These are phyloP conservation scores for Notiomystis cincta DNA, from an alignment of 2,113 vertebrate genomes.

Conservation along the genomic window DNA sequence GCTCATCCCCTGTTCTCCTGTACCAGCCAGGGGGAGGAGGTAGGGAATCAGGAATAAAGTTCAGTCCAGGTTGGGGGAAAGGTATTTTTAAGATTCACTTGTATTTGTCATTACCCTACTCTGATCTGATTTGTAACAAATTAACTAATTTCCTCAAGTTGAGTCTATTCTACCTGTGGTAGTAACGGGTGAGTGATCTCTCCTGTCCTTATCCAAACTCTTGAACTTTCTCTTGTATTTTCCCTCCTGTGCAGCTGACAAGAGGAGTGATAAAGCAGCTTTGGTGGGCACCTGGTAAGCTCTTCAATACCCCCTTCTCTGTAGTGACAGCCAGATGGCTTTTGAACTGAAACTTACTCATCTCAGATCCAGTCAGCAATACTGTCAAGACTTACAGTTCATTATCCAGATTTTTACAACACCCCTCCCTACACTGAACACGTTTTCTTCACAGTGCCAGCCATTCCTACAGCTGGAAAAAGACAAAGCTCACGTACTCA, in stretches of 20 bases:
- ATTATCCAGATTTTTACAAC: background rate
- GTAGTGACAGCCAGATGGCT: background rate
- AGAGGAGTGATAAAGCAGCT: background rate
- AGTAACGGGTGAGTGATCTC: background rate
- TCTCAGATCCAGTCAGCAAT: background rate
- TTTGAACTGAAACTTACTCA: background rate
- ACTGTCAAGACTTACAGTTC: background rate
- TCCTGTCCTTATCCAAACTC: background rate
- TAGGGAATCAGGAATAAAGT: background rate
- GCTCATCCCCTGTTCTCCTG: background rate
- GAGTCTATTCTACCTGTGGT: background rate
- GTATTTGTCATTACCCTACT: background rate
- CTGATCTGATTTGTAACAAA: background rate
- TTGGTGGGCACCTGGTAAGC: background rate
- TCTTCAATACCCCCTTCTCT: background rate
- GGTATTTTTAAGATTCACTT: background rate
- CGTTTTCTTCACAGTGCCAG: background rate
- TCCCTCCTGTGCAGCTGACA: background rate
- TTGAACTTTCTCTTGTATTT: background rate
- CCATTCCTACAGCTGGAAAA: background rate
- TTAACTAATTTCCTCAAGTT: background rate
- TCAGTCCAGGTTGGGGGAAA: background rate
- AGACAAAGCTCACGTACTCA: background rate
- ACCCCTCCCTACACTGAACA: background rate
- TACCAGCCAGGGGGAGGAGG: fast-evolving